phyloP scores from a whole-genome alignment of 2,113 vertebrate genomes.

The Panthera tigris region DNA sequence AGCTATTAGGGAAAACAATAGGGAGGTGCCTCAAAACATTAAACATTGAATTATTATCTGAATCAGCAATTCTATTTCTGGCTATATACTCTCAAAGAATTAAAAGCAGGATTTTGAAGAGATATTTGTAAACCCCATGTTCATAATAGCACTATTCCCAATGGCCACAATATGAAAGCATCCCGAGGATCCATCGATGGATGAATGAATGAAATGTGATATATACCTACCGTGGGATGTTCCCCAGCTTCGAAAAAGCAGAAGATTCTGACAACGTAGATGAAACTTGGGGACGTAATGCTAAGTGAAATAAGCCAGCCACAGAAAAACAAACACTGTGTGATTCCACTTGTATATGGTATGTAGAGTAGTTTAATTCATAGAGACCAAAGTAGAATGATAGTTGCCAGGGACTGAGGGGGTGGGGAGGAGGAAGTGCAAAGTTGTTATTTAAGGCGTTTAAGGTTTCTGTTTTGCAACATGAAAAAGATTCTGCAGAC shows the following conservation, averaged over 20 bases:
- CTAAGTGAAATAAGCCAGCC: neutral
- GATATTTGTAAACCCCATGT: neutral
- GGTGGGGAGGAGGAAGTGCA: too few relatives aligned
- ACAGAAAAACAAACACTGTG: neutral
- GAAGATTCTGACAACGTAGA: neutral
- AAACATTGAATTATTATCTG: neutral
- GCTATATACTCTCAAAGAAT: neutral
- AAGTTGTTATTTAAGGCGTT: neutral
- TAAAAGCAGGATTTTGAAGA: neutral
- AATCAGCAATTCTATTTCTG: neutral
- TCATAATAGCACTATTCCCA: neutral
- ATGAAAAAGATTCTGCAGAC: neutral
- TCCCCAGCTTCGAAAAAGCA: neutral
- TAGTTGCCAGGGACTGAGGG: neutral
- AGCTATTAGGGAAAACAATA: neutral
- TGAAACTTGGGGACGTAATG: neutral
- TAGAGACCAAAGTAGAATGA: neutral
- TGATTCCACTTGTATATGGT: neutral
- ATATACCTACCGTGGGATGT: neutral
- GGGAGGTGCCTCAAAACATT: neutral
- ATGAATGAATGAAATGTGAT: neutral
- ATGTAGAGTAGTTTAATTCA: neutral
- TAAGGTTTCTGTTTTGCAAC: neutral
- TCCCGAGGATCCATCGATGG: neutral
- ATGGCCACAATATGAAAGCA: neutral